Conservation (phyloP, 2,888 invertebrate genomes). For the Andrena haemorrhoa region DNA sequence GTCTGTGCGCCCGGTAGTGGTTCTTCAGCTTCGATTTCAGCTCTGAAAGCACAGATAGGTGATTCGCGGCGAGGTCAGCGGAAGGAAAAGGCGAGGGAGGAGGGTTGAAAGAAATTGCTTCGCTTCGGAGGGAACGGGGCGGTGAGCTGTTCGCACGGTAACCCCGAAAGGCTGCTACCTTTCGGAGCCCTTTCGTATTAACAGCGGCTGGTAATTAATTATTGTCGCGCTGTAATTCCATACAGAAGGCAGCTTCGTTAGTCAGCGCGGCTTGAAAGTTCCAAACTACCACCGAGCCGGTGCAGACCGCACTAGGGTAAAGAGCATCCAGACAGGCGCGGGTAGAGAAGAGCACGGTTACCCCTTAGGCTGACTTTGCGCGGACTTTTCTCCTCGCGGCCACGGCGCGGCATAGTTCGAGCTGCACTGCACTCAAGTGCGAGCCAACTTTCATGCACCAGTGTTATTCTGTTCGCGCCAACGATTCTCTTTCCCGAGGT, state of each 20-base stretch:
- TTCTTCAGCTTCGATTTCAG: constrained; percentile 96
- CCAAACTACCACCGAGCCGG: constrained; percentile 8
- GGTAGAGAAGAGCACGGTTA: constrained; percentile 12
- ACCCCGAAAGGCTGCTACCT: constrained; percentile 32
- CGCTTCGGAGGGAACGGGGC: constrained; percentile 11
- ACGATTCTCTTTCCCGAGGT: constrained; percentile 3
- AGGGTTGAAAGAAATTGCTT: neutral
- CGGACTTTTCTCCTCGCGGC: constrained; percentile 53
- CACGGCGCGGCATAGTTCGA: constrained; percentile 46
- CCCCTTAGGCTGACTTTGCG: constrained; percentile 41
- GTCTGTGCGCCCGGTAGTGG: constrained; percentile 96
- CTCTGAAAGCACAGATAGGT: constrained; percentile 86
- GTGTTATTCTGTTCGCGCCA: constrained; percentile 9
- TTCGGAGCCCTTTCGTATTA: constrained; percentile 52
- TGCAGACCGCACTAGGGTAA: constrained; percentile 1
- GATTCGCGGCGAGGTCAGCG: constrained; percentile 44
- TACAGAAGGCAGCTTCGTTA: constrained; percentile 61
- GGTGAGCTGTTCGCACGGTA: constrained; percentile 20
- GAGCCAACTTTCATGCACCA: constrained; percentile 29
- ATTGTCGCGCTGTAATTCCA: constrained; percentile 65
- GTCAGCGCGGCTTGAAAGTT: constrained; percentile 51
- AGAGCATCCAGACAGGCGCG: constrained; percentile 2
- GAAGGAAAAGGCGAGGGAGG: constrained; percentile 5
- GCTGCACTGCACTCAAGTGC: constrained; percentile 33
- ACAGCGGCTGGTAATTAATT: constrained; percentile 63